A percentile compares a stretch with the other conserved stretches of the same genome.
These are phyloP conservation scores for Colletes latitarsis DNA, from an alignment of 1,140 invertebrate genomes.

Conservation along the genomic window DNA sequence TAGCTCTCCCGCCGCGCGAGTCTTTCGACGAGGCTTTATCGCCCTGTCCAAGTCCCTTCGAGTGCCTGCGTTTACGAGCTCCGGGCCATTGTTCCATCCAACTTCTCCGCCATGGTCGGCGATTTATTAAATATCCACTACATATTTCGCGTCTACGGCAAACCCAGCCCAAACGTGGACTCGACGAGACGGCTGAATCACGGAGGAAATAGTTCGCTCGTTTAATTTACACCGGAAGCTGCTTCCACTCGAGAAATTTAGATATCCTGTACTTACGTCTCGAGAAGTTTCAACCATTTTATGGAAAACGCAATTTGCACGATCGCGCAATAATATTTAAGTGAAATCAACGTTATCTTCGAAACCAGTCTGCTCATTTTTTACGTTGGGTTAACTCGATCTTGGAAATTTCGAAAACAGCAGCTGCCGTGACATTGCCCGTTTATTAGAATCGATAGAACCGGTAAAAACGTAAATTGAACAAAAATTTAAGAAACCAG, in stretches of 20 bases:
- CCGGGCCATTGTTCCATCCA: slow-evolving; percentile 27
- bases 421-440: no score
- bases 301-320: no score
- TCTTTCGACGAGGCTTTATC: slow-evolving; percentile 44
- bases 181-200: no score
- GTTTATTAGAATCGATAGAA: no score
- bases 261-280: neutral
- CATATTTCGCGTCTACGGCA: neutral
- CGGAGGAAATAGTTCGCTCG: neutral
- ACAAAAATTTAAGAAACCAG: no score
- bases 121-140: slow-evolving; percentile 36
- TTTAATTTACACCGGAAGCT: neutral
- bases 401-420: no score
- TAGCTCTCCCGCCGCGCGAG: slow-evolving; percentile 23
- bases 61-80: slow-evolving; percentile 39
- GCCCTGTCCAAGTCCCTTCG: slow-evolving; percentile 29
- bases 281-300: neutral
- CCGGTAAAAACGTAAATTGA: no score
- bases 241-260: slow-evolving; percentile 17
- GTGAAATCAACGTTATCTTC: no score
- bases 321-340: no score
- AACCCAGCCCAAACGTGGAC: neutral
- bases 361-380: no score
- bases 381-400: no score
- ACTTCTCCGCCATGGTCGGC: neutral